phyloP scores from a whole-genome alignment of 2,888 invertebrate species.

The Altica lythri region DNA sequence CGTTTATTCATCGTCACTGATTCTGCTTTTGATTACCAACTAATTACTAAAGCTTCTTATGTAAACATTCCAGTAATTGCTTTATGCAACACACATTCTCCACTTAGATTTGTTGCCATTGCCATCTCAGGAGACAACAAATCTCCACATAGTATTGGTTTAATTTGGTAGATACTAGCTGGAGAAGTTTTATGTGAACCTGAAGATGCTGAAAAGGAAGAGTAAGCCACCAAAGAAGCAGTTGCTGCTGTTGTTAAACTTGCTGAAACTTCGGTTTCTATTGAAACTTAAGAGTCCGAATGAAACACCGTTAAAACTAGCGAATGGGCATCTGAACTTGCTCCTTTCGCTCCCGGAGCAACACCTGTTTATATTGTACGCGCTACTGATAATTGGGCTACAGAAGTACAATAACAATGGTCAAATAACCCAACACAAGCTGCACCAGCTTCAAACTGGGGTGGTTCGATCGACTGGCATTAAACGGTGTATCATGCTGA shows the following conservation, averaged over 20 bases:
- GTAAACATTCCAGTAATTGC: constrained; percentile 99
- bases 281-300: constrained; percentile 40
- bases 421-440: constrained; percentile 25
- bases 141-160: constrained; percentile 92
- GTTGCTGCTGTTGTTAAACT: constrained; percentile 55
- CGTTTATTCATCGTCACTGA: constrained; percentile 95
- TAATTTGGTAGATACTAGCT: constrained; percentile 99
- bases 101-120: constrained; percentile 95
- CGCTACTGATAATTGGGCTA: constrained; percentile 51
- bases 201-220: constrained; percentile 97
- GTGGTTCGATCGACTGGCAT: constrained; percentile 64
- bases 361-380: constrained; percentile 50
- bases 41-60: constrained; percentile 98
- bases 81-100: constrained; percentile 97
- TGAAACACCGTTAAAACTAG: constrained; percentile 63
- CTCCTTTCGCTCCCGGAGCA: constrained; percentile 46
- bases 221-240: constrained; percentile 85
- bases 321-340: constrained; percentile 59
- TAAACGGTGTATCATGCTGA: too few relatives aligned
- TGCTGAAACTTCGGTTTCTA: constrained; percentile 43
- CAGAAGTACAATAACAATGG: constrained; percentile 43
- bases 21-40: constrained; percentile 92
- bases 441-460: constrained; percentile 64
- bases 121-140: constrained; percentile 99
- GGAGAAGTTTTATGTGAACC: constrained; percentile 97